A percentile compares a stretch with the other conserved stretches of the same genome.
Evolutionary conservation across 1,140 invertebrate species (phyloP).

Genomic region (Drosophila carrolli): DNA sequence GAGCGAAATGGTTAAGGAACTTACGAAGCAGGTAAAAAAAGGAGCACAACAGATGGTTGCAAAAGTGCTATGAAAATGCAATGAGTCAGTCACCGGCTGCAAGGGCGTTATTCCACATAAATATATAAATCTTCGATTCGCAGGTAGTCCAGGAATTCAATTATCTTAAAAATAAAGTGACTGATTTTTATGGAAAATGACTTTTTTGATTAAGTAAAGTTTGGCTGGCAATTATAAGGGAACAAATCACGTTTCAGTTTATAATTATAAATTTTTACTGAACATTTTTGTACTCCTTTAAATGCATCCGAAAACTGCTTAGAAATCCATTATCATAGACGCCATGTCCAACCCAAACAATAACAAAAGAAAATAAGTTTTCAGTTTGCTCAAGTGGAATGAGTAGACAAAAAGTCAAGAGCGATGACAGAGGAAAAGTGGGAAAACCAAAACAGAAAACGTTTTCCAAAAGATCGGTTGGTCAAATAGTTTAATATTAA

Average conservation of each 20-base stretch:
- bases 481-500: slow-evolving; percentile 33
- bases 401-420: slow-evolving; percentile 45
- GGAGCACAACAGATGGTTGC: slow-evolving; percentile 28
- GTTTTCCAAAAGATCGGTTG: slow-evolving; percentile 5
- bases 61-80: slow-evolving; percentile 19
- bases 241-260: no score
- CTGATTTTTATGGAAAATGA: not conserved
- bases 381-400: slow-evolving; percentile 45
- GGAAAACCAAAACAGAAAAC: slow-evolving; percentile 14
- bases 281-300: no score
- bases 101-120: slow-evolving; percentile 24
- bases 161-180: not conserved
- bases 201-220: not conserved
- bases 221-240: not conserved
- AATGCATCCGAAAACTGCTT: not conserved
- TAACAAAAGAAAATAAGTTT: slow-evolving; percentile 16
- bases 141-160: not conserved
- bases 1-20: slow-evolving; percentile 54
- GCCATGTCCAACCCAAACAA: slow-evolving; percentile 25
- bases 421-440: slow-evolving; percentile 3
- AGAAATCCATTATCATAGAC: not conserved
- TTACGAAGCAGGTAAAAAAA: slow-evolving; percentile 6
- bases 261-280: no score
- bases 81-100: slow-evolving; percentile 37
- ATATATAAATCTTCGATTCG: slow-evolving; percentile 2